Percentiles rank a stretch among this genome's conserved stretches.
phyloP scores from a whole-genome alignment of 2,113 vertebrate genomes.

The Chamaea fasciata region DNA sequence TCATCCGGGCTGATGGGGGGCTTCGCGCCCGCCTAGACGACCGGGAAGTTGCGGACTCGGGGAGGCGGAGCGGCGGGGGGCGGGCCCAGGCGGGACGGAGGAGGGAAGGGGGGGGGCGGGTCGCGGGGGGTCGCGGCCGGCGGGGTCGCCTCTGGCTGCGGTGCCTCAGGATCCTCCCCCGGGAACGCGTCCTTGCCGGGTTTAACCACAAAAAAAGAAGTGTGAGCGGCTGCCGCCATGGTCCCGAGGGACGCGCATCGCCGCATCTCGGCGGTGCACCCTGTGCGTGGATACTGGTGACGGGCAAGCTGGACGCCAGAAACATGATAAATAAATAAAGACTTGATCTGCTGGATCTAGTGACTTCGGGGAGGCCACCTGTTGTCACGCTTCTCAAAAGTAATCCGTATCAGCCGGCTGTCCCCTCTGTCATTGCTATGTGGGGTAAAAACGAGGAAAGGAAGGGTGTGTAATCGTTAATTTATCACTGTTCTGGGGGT shows the following conservation, averaged over 20 bases:
- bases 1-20: background rate
- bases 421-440: background rate
- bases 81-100: background rate
- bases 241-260: background rate
- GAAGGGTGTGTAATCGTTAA: background rate
- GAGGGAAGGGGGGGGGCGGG: background rate
- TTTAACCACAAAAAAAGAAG: background rate
- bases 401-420: background rate
- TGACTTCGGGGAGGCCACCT: background rate
- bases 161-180: background rate
- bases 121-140: background rate
- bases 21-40: background rate
- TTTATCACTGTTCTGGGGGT: background rate
- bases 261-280: background rate
- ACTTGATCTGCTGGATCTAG: background rate
- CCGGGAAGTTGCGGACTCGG: background rate
- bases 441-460: background rate
- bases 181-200: background rate
- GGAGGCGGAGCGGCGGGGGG: background rate
- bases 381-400: background rate
- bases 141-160: background rate
- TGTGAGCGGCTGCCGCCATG: background rate
- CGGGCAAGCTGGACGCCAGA: background rate
- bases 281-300: rapidly evolving
- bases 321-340: background rate